phyloP scores from a whole-genome alignment of 2,113 vertebrate species.

The Athene cunicularia region DNA sequence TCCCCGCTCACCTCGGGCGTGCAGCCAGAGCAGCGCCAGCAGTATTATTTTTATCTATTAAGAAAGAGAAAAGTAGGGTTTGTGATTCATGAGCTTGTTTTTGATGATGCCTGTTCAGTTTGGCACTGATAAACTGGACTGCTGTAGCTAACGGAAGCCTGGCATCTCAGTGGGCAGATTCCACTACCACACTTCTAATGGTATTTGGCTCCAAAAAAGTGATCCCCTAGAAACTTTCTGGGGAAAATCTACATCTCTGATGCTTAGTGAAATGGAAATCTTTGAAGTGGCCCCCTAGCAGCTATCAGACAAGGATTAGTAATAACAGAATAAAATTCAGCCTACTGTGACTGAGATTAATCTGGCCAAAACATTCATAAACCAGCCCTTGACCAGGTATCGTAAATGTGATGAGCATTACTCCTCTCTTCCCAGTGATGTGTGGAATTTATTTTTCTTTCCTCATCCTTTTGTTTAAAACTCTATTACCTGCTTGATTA shows the following conservation, averaged over 20 bases:
- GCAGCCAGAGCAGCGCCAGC: conserved; percentile 74
- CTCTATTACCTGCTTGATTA: background rate
- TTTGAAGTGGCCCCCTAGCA: background rate
- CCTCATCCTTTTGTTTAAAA: background rate
- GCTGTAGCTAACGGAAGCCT: background rate
- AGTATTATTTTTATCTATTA: background rate
- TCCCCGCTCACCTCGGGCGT: conserved; percentile 79
- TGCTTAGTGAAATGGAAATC: background rate
- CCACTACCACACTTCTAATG: fast-evolving
- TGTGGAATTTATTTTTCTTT: background rate
- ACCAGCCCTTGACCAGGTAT: background rate
- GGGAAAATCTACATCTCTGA: background rate
- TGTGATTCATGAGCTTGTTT: background rate
- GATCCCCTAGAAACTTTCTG: background rate
- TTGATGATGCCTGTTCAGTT: background rate
- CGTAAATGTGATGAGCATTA: background rate
- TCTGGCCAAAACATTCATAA: background rate
- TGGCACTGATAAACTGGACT: background rate
- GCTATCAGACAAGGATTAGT: background rate
- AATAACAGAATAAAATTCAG: background rate
- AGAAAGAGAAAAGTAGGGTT: background rate
- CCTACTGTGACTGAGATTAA: background rate
- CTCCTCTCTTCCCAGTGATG: background rate
- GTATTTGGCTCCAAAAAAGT: background rate
- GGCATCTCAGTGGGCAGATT: background rate